A percentile compares a stretch with the other conserved stretches of the same genome.
Conservation (phyloP, 2,113 vertebrate genomes). For the Willisornis vidua region DNA sequence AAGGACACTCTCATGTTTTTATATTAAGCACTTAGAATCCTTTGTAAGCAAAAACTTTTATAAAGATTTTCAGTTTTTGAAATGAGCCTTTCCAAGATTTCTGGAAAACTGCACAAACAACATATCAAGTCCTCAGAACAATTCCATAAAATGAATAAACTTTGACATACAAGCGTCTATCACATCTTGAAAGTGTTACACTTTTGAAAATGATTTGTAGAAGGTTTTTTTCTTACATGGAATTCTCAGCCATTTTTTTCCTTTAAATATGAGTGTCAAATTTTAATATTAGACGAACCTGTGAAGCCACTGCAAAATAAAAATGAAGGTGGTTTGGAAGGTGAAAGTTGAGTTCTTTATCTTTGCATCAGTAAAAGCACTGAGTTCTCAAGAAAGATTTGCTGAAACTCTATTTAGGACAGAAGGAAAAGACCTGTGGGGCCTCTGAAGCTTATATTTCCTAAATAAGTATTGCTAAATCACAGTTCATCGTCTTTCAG, state of each 20-base stretch:
- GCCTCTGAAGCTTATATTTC: background rate
- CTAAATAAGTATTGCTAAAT: background rate
- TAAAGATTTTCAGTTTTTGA: slow-evolving; percentile 2
- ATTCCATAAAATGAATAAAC: slow-evolving; percentile 17
- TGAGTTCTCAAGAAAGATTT: background rate
- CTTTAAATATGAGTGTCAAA: background rate
- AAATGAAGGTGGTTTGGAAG: background rate
- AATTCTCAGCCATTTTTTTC: background rate
- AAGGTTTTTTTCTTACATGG: background rate
- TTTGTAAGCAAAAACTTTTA: background rate
- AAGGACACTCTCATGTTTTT: background rate
- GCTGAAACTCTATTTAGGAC: background rate
- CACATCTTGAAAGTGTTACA: slow-evolving; percentile 48
- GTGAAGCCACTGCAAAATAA: background rate
- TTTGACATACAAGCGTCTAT: slow-evolving; percentile 7
- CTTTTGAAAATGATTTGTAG: slow-evolving; percentile 14
- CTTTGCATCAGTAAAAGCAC: background rate
- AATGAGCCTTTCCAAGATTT: slow-evolving; percentile 28
- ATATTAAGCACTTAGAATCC: background rate
- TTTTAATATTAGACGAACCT: background rate
- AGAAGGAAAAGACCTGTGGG: background rate
- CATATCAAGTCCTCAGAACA: background rate
- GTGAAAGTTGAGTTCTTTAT: background rate
- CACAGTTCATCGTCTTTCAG: background rate
- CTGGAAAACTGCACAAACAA: slow-evolving; percentile 1